Evolutionary conservation across 2,113 vertebrate species (phyloP).

Genomic region (Megalops atlanticus): DNA sequence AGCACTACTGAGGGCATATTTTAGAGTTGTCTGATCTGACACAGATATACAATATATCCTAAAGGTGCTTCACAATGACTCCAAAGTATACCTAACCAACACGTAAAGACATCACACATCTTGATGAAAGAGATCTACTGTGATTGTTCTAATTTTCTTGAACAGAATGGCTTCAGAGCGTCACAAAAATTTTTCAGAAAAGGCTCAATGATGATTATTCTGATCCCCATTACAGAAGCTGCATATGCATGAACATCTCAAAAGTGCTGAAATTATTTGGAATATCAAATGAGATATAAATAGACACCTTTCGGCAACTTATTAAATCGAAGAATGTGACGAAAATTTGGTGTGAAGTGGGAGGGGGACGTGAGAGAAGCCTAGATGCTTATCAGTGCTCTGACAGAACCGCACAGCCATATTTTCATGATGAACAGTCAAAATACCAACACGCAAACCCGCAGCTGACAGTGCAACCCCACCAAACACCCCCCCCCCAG

Average conservation of each 20-base stretch:
- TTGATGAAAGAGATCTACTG: too few species aligned
- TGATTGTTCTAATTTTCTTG: constrained; percentile 72
- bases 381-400: constrained; percentile 72
- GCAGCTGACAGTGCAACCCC: constrained; percentile 15
- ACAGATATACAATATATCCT: too few species aligned
- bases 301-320: constrained; percentile 75
- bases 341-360: constrained; percentile 63
- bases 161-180: constrained; percentile 70
- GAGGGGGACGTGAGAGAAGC: constrained; percentile 59
- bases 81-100: too few species aligned
- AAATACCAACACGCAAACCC: constrained; percentile 69
- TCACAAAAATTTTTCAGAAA: constrained; percentile 63
- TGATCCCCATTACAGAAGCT: constrained; percentile 73
- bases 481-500: constrained; percentile 15
- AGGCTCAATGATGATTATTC: constrained; percentile 77
- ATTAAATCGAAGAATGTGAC: constrained; percentile 77
- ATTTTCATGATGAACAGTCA: constrained; percentile 68
- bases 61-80: too few species aligned
- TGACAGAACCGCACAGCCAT: constrained; percentile 66
- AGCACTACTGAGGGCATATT: too few species aligned
- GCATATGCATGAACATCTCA: constrained; percentile 79
- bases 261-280: constrained; percentile 80
- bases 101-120: too few species aligned
- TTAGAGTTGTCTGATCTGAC: too few species aligned
- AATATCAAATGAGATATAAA: constrained; percentile 83